Conservation (phyloP, 2,888 invertebrate species). For the Nomada ferruginata region DNA sequence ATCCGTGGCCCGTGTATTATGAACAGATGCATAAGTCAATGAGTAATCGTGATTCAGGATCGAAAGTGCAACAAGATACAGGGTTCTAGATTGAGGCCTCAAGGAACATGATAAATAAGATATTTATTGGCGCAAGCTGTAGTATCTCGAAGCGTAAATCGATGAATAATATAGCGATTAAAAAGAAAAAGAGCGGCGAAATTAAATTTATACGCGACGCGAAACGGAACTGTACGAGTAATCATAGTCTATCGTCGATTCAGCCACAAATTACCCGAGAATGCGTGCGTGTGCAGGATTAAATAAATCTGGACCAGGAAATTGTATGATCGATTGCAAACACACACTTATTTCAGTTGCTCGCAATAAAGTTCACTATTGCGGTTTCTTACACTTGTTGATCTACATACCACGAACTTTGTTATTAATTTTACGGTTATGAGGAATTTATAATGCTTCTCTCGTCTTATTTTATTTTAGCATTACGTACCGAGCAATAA, state of each 20-base stretch:
- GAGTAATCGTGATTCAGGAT: constrained; percentile 17
- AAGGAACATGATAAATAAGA: constrained; percentile 44
- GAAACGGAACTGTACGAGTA: constrained; percentile 30
- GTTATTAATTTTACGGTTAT: no score
- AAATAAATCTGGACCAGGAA: constrained; percentile 5
- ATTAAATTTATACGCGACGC: constrained; percentile 6
- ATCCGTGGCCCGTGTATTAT: neutral
- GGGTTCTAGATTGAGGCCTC: constrained; percentile 7
- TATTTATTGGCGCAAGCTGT: constrained; percentile 38
- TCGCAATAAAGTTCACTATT: neutral
- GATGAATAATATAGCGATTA: constrained; percentile 35
- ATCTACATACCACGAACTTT: no score
- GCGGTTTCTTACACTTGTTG: no score
- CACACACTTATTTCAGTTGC: neutral
- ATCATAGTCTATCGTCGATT: constrained; percentile 14
- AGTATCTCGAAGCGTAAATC: constrained; percentile 25
- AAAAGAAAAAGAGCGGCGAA: constrained; percentile 9
- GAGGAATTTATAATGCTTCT: no score
- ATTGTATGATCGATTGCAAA: constrained; percentile 2
- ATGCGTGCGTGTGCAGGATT: neutral
- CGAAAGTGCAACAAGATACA: constrained; percentile 25
- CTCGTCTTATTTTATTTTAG: no score
- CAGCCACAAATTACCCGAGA: constrained; percentile 2
- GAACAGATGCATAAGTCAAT: neutral
- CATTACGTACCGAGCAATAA: no score